These are phyloP conservation scores for Dolomedes plantarius DNA, from an alignment of 2,888 invertebrate genomes.

Conservation along the genomic window DNA sequence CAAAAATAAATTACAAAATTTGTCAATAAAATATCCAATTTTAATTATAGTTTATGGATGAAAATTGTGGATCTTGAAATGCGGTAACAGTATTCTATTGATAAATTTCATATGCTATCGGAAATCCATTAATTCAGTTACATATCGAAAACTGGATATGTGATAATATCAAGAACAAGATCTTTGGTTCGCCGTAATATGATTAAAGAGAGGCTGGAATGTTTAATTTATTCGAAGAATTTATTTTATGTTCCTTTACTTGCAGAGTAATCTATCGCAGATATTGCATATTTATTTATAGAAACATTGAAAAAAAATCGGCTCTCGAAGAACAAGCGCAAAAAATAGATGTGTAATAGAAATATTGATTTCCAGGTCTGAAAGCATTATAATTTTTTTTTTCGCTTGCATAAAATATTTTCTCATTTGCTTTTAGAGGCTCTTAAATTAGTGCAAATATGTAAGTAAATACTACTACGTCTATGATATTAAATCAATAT, in stretches of 20 bases:
- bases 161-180: conserved; percentile 37
- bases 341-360: not conserved
- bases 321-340: not conserved
- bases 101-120: conserved; percentile 61
- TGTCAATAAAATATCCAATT: conserved; percentile 63
- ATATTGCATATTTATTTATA: conserved; percentile 8
- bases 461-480: no score
- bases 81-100: conserved; percentile 43
- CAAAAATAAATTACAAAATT: conserved; percentile 55
- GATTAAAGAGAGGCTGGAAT: not conserved
- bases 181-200: not conserved
- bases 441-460: no score
- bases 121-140: conserved; percentile 56
- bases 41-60: conserved; percentile 35
- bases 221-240: conserved; percentile 5
- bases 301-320: not conserved
- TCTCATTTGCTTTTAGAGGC: not conserved
- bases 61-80: conserved; percentile 25
- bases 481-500: no score
- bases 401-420: not conserved
- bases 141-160: conserved; percentile 20
- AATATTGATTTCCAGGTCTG: not conserved
- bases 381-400: not conserved
- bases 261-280: not conserved
- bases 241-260: not conserved